These are phyloP conservation scores for Turdus rufiventris DNA, from an alignment of 2,113 vertebrate species.

Conservation along the genomic window DNA sequence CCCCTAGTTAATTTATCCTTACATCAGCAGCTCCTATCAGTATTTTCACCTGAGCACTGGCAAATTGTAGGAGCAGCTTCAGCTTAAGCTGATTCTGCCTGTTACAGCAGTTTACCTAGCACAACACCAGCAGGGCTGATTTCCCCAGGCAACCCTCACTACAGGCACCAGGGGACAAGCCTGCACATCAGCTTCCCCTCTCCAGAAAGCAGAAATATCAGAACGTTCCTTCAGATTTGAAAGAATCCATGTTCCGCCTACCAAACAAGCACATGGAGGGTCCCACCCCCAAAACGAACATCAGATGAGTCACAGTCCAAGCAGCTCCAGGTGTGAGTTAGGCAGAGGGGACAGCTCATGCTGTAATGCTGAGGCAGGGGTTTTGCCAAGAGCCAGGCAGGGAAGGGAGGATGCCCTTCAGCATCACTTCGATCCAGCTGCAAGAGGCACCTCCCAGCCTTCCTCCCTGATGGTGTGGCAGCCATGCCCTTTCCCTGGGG, in stretches of 20 bases:
- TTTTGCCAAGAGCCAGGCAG: not conserved
- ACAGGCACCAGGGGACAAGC: not conserved
- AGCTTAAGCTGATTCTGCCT: not conserved
- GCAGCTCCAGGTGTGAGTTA: not conserved
- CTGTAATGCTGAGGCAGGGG: not conserved
- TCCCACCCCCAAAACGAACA: not conserved
- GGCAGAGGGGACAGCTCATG: not conserved
- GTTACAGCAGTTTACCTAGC: not conserved
- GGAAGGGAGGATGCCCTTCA: rapidly evolving
- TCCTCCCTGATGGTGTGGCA: rapidly evolving
- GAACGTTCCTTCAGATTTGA: not conserved
- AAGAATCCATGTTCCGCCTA: not conserved
- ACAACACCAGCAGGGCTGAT: not conserved
- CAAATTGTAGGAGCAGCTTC: not conserved
- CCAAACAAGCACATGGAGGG: rapidly evolving
- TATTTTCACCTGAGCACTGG: not conserved
- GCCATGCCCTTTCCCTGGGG: not conserved
- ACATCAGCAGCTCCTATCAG: not conserved
- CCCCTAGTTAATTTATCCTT: not conserved
- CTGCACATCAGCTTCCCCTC: not conserved
- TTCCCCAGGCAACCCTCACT: not conserved
- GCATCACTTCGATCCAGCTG: rapidly evolving
- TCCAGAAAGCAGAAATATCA: not conserved
- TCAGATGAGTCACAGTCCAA: not conserved
- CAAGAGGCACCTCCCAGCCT: not conserved